Evolutionary conservation across 2,888 invertebrate species (phyloP).

Genomic region (Nephrotoma appendiculata): DNA sequence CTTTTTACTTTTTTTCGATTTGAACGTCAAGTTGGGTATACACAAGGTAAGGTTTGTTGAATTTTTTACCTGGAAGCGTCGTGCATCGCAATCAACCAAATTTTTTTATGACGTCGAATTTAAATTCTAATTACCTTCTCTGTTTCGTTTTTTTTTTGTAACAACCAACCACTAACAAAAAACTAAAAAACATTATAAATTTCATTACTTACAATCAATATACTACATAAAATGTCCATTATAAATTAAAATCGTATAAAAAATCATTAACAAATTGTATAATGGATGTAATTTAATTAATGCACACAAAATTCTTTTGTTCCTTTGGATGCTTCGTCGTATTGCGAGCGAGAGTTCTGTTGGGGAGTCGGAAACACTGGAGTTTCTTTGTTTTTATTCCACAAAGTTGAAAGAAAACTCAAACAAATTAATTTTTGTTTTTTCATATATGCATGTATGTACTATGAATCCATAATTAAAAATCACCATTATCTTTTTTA

Average conservation of each 20-base stretch:
- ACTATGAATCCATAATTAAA: not conserved
- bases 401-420: not conserved
- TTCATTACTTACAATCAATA: not conserved
- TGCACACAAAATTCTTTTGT: not conserved
- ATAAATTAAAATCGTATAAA: not conserved
- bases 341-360: not conserved
- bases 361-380: not conserved
- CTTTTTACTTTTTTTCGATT: too few relatives aligned
- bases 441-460: not conserved
- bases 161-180: not conserved
- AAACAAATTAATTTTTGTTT: not conserved
- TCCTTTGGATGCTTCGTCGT: not conserved
- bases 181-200: not conserved
- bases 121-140: not conserved
- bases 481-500: not conserved
- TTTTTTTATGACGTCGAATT: not conserved
- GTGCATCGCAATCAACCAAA: not conserved
- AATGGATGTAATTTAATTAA: not conserved
- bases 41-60: not conserved
- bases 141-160: not conserved
- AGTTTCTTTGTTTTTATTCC: not conserved
- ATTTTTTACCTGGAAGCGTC: not conserved
- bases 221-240: not conserved
- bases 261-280: not conserved
- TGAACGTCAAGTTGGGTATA: not conserved